Evolutionary conservation across 2,797 vertebrate genomes (phyloP).

Genomic region (Hapalemur alaotrensis): DNA sequence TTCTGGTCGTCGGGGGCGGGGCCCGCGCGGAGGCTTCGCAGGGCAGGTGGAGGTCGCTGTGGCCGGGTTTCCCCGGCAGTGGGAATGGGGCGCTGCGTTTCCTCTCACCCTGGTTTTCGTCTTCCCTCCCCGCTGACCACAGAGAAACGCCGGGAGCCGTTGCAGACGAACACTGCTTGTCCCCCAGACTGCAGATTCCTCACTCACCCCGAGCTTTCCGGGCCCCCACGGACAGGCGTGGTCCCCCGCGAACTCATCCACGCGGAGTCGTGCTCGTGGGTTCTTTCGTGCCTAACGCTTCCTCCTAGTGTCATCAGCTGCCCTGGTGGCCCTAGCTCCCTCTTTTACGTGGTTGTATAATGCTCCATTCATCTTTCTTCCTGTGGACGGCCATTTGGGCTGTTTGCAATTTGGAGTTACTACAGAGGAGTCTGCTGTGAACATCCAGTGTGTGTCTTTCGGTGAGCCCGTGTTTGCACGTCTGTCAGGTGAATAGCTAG

Average conservation of each 20-base stretch:
- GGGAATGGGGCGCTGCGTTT: too few species aligned
- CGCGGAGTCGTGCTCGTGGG: neutral
- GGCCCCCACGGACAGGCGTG: neutral
- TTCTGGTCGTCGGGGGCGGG: rapidly evolving
- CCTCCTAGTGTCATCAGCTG: neutral
- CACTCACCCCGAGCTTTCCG: too few species aligned
- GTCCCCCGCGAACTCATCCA: neutral
- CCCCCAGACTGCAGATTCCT: too few species aligned
- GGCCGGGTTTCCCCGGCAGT: neutral
- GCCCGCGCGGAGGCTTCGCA: rapidly evolving
- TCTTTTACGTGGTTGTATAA: neutral
- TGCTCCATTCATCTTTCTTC: neutral
- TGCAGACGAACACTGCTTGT: neutral
- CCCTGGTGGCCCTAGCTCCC: too few species aligned
- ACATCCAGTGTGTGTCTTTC: neutral
- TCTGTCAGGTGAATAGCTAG: neutral
- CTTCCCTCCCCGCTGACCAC: neutral
- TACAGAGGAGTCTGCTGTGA: neutral
- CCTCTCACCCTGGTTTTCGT: neutral
- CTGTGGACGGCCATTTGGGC: neutral
- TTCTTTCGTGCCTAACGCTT: neutral
- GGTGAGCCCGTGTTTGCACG: too few species aligned
- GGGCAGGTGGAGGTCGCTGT: rapidly evolving
- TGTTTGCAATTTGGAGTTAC: neutral
- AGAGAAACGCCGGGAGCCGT: neutral